Evolutionary conservation across 2,113 vertebrate species (phyloP), one percentile per base, ranked within the genome.

Genomic region (Carassius gibelio): DNA sequence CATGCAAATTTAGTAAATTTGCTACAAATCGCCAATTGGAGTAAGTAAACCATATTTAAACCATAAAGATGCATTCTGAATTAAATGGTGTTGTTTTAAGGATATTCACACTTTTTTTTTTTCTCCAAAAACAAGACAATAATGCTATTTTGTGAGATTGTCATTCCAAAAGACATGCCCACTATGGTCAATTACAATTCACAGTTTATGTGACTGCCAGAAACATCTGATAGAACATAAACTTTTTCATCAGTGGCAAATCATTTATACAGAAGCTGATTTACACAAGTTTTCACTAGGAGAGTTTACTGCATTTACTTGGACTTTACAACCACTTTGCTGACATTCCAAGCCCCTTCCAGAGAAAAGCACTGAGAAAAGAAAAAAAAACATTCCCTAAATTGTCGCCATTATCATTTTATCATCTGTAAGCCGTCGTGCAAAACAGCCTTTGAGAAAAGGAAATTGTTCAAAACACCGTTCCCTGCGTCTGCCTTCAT

Each of bases 111-210:
- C 5, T 9, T 42, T 8, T 61, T 61, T 4, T 14, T 50, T 14
- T 13, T 11, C 15, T 8, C 30, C 30, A 30, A 21, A 21, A 72
- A 13, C 4, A 38, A n/a, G 10, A 72, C 69, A 13, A 8, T 45
- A 14, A 42, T 72, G 69, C 38, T 42, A 38, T 55, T 83, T 55
- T 71, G 42, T 79, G 45, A 66, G 30, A 62, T 68, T 17, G 3
- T 38, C 17, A 71, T 71, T 36, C 6, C 84, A 90, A 89, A 91
- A 90, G 92, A 92, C 90, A 89, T 76, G 83, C 80, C 88, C 91
- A 92, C 91, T 92, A 90, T 85, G 88, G 77, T 90, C 85, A 92
- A 91, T 90, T 90, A 89, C 75, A 68, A 48, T 45, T 55, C 61
- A 75, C 69, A 81, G 50, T 74, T 79, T 62, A 75, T 45, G 50